phyloP scores from a whole-genome alignment of 1,140 invertebrate genomes.

The Idris sp. region DNA sequence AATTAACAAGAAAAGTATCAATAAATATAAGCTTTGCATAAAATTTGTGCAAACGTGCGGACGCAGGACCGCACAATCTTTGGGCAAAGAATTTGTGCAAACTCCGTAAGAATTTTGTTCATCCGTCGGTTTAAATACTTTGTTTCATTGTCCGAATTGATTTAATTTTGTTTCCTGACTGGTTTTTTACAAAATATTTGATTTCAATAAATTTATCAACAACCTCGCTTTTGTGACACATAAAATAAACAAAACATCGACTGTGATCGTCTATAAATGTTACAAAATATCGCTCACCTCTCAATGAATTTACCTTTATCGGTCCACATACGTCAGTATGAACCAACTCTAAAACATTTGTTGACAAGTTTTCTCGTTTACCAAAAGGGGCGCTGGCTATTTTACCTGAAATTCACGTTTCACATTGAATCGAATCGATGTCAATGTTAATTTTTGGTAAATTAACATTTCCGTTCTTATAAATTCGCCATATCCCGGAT shows the following conservation, averaged over 20 bases:
- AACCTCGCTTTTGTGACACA: background rate
- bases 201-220: background rate
- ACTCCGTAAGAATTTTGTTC: no score
- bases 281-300: constrained; percentile 1
- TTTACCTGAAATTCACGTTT: constrained; percentile 19
- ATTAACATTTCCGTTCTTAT: background rate
- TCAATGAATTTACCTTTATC: background rate
- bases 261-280: constrained; percentile 30
- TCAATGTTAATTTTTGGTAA: background rate
- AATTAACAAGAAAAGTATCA: no score
- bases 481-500: constrained; percentile 1
- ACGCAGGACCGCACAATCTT: no score
- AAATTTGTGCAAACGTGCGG: no score
- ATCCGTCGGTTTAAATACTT: no score
- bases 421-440: constrained; percentile 6
- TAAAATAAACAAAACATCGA: constrained; percentile 31
- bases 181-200: constrained; percentile 2
- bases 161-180: background rate
- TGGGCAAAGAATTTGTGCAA: no score
- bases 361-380: background rate
- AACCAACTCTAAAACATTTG: no score
- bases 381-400: constrained; percentile 11
- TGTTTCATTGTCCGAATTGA: background rate
- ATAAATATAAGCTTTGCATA: no score
- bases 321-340: no score